phyloP scores from a whole-genome alignment of 1,140 invertebrate genomes.

The Arctopsyche grandis region DNA sequence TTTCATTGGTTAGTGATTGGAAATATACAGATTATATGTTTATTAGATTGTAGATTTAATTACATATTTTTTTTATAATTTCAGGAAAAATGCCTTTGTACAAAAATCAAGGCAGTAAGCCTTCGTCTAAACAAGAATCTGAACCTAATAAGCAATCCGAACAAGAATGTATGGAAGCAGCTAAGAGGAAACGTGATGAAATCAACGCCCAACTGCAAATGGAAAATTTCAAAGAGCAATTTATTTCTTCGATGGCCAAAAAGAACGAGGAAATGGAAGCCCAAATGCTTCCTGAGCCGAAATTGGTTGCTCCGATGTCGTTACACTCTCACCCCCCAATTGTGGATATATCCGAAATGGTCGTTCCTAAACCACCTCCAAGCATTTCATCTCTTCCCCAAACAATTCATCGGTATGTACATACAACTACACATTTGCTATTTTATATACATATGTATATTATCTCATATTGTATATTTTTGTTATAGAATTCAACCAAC shows the following conservation, averaged over 20 bases:
- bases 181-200: conserved; percentile 60
- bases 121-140: conserved; percentile 61
- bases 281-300: conserved; percentile 53
- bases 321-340: conserved; percentile 44
- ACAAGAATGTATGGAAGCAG: conserved; percentile 59
- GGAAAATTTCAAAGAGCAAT: conserved; percentile 63
- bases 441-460: not conserved
- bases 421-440: not conserved
- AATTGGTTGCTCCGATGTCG: conserved; percentile 48
- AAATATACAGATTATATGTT: not conserved
- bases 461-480: not conserved
- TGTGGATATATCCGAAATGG: conserved; percentile 45
- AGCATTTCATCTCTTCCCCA: conserved; percentile 39
- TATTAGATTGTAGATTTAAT: not conserved
- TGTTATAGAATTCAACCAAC: conserved; percentile 49
- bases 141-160: conserved; percentile 64
- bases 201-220: conserved; percentile 65
- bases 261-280: conserved; percentile 52
- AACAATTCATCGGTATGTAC: conserved; percentile 52
- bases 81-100: conserved; percentile 66
- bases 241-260: conserved; percentile 60
- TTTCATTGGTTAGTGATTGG: conserved; percentile 60
- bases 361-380: conserved; percentile 27
- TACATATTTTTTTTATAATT: conserved; percentile 20
- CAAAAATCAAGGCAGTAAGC: conserved; percentile 59